Percentiles rank a stretch among this genome's conserved stretches.
These are phyloP conservation scores for Nyctibius bracteatus DNA, from an alignment of 2,113 vertebrate genomes.

Conservation along the genomic window DNA sequence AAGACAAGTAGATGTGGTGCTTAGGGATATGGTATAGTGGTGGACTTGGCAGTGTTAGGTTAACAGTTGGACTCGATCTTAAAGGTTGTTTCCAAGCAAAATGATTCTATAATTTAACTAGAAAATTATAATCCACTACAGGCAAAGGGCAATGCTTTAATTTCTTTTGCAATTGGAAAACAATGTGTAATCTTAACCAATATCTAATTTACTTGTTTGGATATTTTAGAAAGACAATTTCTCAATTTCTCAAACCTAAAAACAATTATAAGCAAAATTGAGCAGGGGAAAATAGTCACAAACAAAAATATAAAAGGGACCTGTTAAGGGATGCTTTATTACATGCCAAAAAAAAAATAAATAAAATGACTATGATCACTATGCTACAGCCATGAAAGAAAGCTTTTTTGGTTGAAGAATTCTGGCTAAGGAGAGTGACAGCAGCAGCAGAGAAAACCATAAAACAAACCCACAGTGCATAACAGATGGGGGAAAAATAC, in stretches of 20 bases:
- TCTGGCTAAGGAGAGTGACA: neutral
- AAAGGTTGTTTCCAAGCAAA: too few relatives aligned
- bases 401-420: slow-evolving; percentile 5
- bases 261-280: neutral
- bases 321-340: neutral
- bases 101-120: too few relatives aligned
- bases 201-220: neutral
- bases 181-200: neutral
- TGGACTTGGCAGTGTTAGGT: too few relatives aligned
- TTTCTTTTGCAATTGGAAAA: neutral
- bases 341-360: neutral
- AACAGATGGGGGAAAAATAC: slow-evolving; percentile 44
- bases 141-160: neutral
- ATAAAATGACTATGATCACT: neutral
- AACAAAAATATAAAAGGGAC: neutral
- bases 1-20: too few relatives aligned
- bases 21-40: too few relatives aligned
- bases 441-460: slow-evolving; percentile 11
- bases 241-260: neutral
- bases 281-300: neutral
- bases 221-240: neutral
- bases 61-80: too few relatives aligned
- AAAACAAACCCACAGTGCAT: slow-evolving; percentile 10
- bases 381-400: neutral
- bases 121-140: neutral